phyloP scores from a whole-genome alignment of 2,797 vertebrate genomes.

The Smutsia gigantea region DNA sequence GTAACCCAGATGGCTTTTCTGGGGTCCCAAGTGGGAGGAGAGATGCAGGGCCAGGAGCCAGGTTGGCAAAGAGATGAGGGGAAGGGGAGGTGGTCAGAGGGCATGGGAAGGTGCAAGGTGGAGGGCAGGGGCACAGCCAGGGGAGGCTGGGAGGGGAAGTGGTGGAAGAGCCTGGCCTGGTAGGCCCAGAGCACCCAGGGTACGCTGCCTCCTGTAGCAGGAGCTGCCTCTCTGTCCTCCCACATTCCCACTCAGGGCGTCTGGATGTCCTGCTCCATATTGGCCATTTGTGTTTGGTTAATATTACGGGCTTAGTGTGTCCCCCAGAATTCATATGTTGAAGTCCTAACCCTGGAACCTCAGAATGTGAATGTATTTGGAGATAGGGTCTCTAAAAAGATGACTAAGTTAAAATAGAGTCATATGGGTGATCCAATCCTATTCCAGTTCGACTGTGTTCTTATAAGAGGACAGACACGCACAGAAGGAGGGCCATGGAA shows the following conservation, averaged over 20 bases:
- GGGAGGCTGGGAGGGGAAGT: too few species aligned
- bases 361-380: not conserved
- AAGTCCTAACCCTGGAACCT: not conserved
- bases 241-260: not conserved
- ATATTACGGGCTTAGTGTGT: not conserved
- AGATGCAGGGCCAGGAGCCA: not conserved
- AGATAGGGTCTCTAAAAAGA: not conserved
- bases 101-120: fast-evolving
- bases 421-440: too few species aligned
- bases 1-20: not conserved
- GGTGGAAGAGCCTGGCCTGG: fast-evolving
- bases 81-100: not conserved
- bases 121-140: not conserved
- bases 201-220: fast-evolving
- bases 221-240: not conserved
- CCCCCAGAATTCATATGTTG: not conserved
- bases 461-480: not conserved
- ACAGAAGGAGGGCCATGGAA: not conserved
- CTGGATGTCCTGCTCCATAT: not conserved
- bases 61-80: not conserved
- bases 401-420: not conserved
- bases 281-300: not conserved
- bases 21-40: not conserved
- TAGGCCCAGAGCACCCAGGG: fast-evolving
- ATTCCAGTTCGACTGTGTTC: fast-evolving